Conservation (phyloP, 2,113 vertebrate genomes). For the Gorsachius goisagi region DNA sequence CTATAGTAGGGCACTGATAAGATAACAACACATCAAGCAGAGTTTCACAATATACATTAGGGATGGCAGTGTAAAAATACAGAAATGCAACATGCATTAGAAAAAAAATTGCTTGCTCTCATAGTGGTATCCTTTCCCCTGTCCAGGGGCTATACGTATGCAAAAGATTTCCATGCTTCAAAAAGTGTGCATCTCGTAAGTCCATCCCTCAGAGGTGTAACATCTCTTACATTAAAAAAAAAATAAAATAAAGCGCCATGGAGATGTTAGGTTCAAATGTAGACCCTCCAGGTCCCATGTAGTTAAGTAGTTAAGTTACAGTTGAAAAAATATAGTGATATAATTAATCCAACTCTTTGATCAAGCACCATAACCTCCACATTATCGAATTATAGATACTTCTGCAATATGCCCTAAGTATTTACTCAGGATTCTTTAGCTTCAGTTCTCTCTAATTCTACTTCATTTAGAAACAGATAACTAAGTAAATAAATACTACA, state of each 20-base stretch:
- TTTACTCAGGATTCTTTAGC: not conserved
- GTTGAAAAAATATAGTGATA: not conserved
- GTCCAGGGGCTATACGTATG: not conserved
- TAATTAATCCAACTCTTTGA: not conserved
- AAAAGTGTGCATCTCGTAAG: not conserved
- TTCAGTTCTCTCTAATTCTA: not conserved
- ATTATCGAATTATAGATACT: not conserved
- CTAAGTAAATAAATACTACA: not conserved
- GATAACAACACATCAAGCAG: conserved; percentile 21
- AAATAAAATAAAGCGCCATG: not conserved
- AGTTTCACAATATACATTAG: conserved; percentile 28
- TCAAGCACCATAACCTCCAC: not conserved
- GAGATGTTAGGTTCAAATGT: not conserved
- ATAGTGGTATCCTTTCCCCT: not conserved
- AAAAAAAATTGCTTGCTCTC: fast-evolving
- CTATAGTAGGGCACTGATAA: conserved; percentile 34
- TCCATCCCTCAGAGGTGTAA: not conserved
- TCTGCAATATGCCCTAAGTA: not conserved
- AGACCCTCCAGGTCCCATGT: not conserved
- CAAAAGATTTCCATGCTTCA: not conserved
- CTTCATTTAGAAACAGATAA: not conserved
- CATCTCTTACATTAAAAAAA: not conserved
- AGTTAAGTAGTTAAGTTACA: not conserved
- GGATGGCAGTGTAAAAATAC: not conserved
- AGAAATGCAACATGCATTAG: not conserved